Percentiles rank a stretch among this genome's conserved stretches.
These are phyloP conservation scores for Aphelocoma californica DNA, from an alignment of 2,797 vertebrate genomes.

Conservation along the genomic window DNA sequence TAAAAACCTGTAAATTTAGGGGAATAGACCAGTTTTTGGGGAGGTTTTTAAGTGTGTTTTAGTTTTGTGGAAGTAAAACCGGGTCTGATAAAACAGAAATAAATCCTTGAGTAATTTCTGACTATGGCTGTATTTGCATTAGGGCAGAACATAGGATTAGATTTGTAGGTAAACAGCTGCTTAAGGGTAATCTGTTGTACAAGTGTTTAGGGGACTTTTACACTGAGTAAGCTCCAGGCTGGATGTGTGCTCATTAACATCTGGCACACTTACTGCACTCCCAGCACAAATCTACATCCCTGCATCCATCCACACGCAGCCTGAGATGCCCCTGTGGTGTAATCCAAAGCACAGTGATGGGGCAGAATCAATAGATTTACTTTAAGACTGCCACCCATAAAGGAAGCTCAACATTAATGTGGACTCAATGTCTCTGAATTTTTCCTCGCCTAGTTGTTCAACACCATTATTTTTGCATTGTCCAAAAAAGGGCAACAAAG, in stretches of 20 bases:
- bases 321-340: too few relatives aligned
- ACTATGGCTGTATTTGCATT: accelerated
- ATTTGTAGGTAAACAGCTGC: not conserved
- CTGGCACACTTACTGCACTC: not conserved
- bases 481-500: not conserved
- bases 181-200: not conserved
- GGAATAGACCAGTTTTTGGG: accelerated
- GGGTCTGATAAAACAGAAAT: not conserved
- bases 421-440: not conserved
- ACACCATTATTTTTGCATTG: not conserved
- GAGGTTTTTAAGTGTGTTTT: not conserved
- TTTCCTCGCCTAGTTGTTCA: not conserved
- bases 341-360: not conserved
- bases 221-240: not conserved
- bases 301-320: not conserved
- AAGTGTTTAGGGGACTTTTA: not conserved
- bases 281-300: not conserved
- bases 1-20: not conserved
- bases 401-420: not conserved
- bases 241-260: not conserved
- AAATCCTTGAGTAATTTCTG: not conserved
- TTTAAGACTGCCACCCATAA: not conserved
- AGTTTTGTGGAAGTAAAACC: accelerated
- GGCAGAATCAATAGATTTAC: not conserved
- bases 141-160: not conserved